Percentiles rank a stretch among this genome's conserved stretches.
Evolutionary conservation across 2,797 vertebrate species (phyloP).

Genomic region (Danio kyathit): DNA sequence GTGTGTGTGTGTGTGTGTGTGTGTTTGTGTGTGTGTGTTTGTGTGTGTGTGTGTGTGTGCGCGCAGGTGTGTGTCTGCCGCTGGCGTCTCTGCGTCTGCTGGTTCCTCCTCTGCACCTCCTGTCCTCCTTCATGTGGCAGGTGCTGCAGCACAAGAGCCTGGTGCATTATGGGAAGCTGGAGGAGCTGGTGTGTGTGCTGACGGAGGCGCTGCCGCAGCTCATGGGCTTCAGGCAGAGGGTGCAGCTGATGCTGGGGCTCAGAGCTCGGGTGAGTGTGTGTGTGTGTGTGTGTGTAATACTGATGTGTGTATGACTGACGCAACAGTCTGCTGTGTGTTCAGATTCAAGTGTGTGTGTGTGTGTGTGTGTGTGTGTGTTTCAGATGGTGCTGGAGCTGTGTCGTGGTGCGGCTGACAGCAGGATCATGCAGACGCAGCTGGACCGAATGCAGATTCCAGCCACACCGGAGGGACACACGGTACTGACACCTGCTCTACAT

Average conservation of each 20-base stretch:
- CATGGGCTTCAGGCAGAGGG: constrained; percentile 82
- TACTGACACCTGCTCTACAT: too few species aligned
- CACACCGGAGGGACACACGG: constrained; percentile 53
- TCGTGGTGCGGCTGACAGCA: constrained; percentile 65
- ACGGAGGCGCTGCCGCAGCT: constrained; percentile 83
- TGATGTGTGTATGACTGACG: neutral
- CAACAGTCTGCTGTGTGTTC: too few species aligned
- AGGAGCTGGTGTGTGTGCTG: constrained; percentile 85
- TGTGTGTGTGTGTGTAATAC: neutral
- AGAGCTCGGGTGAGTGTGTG: constrained; percentile 79
- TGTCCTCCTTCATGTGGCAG: constrained; percentile 86
- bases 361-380: constrained; percentile 30
- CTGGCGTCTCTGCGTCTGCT: constrained; percentile 79
- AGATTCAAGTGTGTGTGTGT: neutral
- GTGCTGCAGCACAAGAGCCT: constrained; percentile 78
- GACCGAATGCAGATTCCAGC: constrained; percentile 68
- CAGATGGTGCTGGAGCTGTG: constrained; percentile 82
- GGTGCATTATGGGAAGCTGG: constrained; percentile 83
- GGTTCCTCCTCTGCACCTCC: constrained; percentile 81
- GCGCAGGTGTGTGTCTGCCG: constrained; percentile 56
- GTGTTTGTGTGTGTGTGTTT: neutral
- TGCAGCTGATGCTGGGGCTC: constrained; percentile 85
- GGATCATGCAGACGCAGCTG: constrained; percentile 70
- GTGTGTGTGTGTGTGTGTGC: neutral
- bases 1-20: neutral